Evolutionary conservation across 2,797 vertebrate genomes (phyloP).

Genomic region (Argyrosomus regius): DNA sequence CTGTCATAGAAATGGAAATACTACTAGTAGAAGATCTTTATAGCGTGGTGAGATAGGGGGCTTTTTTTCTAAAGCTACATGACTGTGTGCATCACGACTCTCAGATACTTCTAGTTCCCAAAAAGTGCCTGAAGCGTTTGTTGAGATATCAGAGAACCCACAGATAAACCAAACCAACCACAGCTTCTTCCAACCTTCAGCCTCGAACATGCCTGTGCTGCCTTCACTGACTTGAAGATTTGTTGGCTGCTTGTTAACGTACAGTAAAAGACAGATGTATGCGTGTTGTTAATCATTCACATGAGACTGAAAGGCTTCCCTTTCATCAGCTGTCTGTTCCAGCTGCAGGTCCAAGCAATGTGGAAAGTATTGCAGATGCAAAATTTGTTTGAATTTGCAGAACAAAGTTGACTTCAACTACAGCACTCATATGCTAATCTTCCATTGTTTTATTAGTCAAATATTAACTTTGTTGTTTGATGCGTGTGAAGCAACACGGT

Average conservation of each 20-base stretch:
- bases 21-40: neutral
- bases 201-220: constrained; percentile 10
- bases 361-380: constrained; percentile 41
- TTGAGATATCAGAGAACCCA: constrained; percentile 5
- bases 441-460: neutral
- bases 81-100: constrained; percentile 1
- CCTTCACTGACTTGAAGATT: constrained; percentile 15
- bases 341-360: constrained; percentile 12
- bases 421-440: neutral
- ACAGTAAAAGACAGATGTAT: neutral
- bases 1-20: neutral
- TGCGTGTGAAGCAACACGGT: neutral
- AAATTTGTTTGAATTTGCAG: constrained; percentile 48
- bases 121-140: constrained; percentile 7
- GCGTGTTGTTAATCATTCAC: constrained; percentile 45
- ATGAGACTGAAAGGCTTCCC: neutral
- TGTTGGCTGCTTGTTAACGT: neutral
- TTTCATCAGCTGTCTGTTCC: constrained; percentile 20
- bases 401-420: constrained; percentile 2
- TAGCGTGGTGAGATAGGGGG: neutral
- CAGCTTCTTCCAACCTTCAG: neutral
- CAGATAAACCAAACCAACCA: neutral
- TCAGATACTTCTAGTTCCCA: neutral
- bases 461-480: constrained; percentile 24
- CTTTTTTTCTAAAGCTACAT: neutral